phyloP scores from a whole-genome alignment of 2,888 invertebrate genomes.

The Megastigmus dorsalis region DNA sequence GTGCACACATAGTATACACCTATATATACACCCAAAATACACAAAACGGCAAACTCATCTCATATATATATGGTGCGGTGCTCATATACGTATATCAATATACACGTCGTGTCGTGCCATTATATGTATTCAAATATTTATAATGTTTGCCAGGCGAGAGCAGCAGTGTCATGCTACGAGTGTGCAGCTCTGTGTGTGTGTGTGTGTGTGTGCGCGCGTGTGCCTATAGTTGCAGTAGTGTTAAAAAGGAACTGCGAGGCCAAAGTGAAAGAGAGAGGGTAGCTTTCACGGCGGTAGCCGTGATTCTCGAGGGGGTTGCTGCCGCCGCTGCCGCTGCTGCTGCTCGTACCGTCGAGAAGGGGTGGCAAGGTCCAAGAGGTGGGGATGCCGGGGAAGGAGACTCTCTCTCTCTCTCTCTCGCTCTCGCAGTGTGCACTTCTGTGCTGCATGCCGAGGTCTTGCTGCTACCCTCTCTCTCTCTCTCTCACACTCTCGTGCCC shows the following conservation, averaged over 20 bases:
- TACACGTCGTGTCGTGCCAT: constrained; percentile 5
- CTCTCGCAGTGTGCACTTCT: too few species aligned
- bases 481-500: constrained; percentile 28
- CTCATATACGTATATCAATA: background rate
- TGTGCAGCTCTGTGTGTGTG: background rate
- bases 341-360: constrained; percentile 20
- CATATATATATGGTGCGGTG: constrained; percentile 4
- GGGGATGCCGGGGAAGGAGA: constrained; percentile 30
- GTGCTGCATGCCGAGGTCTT: too few species aligned
- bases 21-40: background rate
- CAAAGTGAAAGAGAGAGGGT: background rate
- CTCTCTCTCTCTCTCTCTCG: constrained; percentile 13
- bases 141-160: constrained; percentile 35
- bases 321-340: constrained; percentile 6
- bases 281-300: background rate
- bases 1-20: background rate
- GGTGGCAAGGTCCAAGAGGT: constrained; percentile 20
- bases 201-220: background rate
- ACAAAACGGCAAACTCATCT: background rate
- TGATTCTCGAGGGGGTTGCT: constrained; percentile 29
- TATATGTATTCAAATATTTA: constrained; percentile 50
- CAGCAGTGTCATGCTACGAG: background rate
- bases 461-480: background rate
- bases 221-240: constrained; percentile 21
- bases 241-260: constrained; percentile 29